These are phyloP conservation scores for Lepidothrix coronata DNA, from an alignment of 2,113 vertebrate species.

Conservation along the genomic window DNA sequence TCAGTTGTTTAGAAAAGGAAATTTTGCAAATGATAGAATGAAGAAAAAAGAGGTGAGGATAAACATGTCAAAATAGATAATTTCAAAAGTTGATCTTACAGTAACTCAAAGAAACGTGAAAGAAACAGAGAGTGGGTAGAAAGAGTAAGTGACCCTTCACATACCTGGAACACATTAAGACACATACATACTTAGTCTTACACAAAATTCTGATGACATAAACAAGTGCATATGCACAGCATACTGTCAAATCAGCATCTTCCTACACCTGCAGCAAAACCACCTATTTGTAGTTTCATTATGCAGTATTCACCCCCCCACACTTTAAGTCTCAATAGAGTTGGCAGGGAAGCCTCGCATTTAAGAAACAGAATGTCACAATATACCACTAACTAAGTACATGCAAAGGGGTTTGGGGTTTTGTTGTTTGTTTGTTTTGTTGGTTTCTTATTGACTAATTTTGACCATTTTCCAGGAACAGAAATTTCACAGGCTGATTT, in stretches of 20 bases:
- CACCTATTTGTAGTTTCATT: not conserved
- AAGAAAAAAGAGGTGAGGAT: not conserved
- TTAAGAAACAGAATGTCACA: constrained; percentile 34
- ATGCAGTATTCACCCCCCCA: not conserved
- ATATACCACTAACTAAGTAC: constrained; percentile 30
- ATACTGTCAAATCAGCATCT: constrained; percentile 24
- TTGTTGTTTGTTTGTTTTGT: constrained; percentile 49
- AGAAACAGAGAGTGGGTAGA: not conserved
- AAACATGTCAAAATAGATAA: not conserved
- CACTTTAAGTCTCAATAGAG: not conserved
- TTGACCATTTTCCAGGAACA: constrained; percentile 61
- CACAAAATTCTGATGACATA: not conserved
- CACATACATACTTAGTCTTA: not conserved
- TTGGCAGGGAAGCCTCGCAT: not conserved
- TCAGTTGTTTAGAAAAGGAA: not conserved
- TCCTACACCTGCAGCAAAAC: constrained; percentile 46
- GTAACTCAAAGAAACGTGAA: not conserved
- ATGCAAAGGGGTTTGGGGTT: not conserved
- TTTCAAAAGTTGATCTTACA: not conserved
- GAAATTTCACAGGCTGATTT: constrained; percentile 56
- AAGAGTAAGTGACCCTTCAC: not conserved
- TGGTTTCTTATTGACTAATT: constrained; percentile 48
- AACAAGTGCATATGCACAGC: not conserved
- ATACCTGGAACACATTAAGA: not conserved
- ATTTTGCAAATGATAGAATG: not conserved